Percentiles rank a stretch among this genome's conserved stretches.
phyloP scores from a whole-genome alignment of 2,113 vertebrate species.

The Danionella cerebrum region DNA sequence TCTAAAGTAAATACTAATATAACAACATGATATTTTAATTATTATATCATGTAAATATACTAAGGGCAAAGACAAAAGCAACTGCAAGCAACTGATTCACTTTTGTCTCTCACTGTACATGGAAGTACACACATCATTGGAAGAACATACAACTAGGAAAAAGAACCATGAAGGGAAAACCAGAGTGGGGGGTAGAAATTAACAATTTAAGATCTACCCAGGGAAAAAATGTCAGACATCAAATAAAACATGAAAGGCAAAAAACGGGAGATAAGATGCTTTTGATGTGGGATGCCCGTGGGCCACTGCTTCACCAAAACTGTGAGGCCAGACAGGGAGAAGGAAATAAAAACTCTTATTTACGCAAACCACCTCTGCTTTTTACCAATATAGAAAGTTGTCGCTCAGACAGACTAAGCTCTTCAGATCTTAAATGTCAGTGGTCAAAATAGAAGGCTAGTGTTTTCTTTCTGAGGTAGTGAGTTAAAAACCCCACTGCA shows the following conservation, averaged over 20 bases:
- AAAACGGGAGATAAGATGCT: slow-evolving; percentile 39
- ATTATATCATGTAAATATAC: too few species aligned
- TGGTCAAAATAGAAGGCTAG: background rate
- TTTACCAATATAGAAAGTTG: background rate
- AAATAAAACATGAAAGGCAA: slow-evolving; percentile 42
- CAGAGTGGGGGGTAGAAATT: slow-evolving; percentile 24
- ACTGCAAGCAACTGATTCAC: background rate
- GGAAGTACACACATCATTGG: background rate
- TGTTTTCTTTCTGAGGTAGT: background rate
- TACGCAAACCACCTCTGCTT: slow-evolving; percentile 4
- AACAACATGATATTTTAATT: too few species aligned
- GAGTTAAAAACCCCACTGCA: slow-evolving; percentile 60
- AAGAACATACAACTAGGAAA: slow-evolving; percentile 14
- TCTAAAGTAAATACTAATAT: too few species aligned
- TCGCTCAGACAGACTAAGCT: slow-evolving; percentile 9
- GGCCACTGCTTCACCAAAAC: slow-evolving; percentile 30
- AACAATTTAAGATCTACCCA: slow-evolving; percentile 37
- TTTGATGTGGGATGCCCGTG: slow-evolving; percentile 41
- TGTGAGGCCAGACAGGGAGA: slow-evolving; percentile 15
- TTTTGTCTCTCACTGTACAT: background rate
- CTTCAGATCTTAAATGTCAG: slow-evolving; percentile 18
- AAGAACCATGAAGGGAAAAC: background rate
- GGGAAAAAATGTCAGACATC: slow-evolving; percentile 35
- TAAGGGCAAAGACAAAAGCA: slow-evolving; percentile 1
- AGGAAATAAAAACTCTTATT: slow-evolving; percentile 26